Base-by-base conservation (phyloP, 1,140 invertebrate species). In the Pectinophora gossypiella region DNA sequence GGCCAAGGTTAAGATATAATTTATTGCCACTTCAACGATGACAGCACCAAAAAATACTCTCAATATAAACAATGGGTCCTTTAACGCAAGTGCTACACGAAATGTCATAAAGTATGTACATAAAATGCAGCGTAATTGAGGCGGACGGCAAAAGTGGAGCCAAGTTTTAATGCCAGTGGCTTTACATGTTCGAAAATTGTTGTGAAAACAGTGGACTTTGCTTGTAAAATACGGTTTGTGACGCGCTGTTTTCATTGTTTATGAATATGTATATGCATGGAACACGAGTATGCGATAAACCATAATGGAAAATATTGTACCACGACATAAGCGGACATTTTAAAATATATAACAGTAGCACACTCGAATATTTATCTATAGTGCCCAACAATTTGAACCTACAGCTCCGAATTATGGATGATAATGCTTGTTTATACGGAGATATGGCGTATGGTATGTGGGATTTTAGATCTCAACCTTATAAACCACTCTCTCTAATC, bases 1-100 rank as follows among this genome's bases (percentile, higher is more conserved):
- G 56, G 64, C 72, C 78, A 84, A 85, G 80, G 81, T 80, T 85
- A 84, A 80, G 72, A 75, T 68, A 74, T 78, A 83, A 86, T 86
- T 85, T 86, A 86, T 85, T 63, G 59, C 72, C 81, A 80, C 83
- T 86, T 76, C 65, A 72, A 61, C 55, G 76, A 59, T 73, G 77
- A 78, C 76, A 79, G 70, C 64, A 62, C 52, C 64, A 51, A 55
- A 66, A 78, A 80, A 70, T 77, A 70, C 63, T 54, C 47, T 53
- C 59, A 59, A 32, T 58, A 73, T 78, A 82, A 81, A 85, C 81
- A 85, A 81, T 76, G 68, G 56, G 15, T 46, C 63, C 67, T 69
- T 72, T 66, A 21, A 44, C n/a, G n/a, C n/a, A 15, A 40, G 16
- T 40, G 16, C n/a, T 40, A 2, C 36, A 18, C 36, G 16, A 40